These are phyloP conservation scores for Enhydra lutris DNA, from an alignment of 2,113 vertebrate species.

Conservation along the genomic window DNA sequence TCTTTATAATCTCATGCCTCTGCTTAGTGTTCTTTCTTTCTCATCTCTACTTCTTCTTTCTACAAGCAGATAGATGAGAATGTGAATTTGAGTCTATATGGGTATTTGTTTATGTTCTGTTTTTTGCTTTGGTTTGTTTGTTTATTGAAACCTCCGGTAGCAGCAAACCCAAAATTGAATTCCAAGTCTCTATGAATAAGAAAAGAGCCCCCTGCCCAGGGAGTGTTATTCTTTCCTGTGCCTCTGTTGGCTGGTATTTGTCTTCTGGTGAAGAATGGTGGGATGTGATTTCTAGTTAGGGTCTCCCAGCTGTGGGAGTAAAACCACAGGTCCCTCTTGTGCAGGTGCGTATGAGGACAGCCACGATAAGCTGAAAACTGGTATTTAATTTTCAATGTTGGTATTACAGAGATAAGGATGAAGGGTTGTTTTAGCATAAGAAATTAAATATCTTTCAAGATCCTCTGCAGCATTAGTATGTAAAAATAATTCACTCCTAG, in stretches of 20 bases:
- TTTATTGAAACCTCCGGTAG: neutral
- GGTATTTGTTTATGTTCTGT: neutral
- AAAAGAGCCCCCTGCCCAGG: neutral
- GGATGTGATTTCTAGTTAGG: neutral
- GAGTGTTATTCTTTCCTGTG: neutral
- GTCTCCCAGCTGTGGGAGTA: neutral
- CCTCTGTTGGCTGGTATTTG: neutral
- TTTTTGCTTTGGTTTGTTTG: neutral
- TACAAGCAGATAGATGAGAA: neutral
- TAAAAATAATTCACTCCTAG: neutral
- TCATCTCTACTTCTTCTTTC: neutral
- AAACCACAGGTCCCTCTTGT: neutral
- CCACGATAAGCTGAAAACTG: neutral
- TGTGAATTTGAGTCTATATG: neutral
- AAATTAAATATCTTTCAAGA: conserved; percentile 52
- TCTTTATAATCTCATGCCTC: neutral
- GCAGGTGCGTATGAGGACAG: neutral
- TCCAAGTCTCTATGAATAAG: neutral
- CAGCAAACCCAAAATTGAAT: neutral
- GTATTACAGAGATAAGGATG: neutral
- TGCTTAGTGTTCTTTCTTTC: neutral
- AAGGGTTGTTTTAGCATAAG: conserved; percentile 32
- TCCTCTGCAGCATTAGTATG: neutral
- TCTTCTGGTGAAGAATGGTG: neutral
- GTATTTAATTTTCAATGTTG: conserved; percentile 1